Base-by-base conservation (phyloP, 2,113 vertebrate genomes). In the Noctilio leporinus region DNA sequence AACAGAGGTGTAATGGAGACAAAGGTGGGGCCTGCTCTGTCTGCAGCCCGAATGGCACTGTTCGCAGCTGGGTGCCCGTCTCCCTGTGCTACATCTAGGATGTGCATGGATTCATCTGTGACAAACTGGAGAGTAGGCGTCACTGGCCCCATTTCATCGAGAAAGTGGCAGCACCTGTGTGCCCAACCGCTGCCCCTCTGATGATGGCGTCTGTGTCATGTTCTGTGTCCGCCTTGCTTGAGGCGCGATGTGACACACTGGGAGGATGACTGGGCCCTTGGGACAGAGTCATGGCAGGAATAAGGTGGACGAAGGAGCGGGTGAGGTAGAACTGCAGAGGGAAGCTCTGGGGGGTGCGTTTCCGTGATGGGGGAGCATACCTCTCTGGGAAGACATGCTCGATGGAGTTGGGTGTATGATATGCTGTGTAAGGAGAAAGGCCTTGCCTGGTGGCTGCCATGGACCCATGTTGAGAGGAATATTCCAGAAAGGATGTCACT, bases 41-140 rank as follows among this genome's bases (percentile, higher is more conserved):
- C 67, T 19, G 26, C 24, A 19, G 87, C 35, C 75, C 2, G 62
- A 19, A 16, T 1, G 4, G 30, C 0, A 2, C 10, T 4, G 1
- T 14, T 3, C 22, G 76, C 15, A 24, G 17, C 67, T 22, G 51
- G 17, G 24, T 24, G 53, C 49, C 38, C 9, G 75, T 15, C 49
- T 8, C 30, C 3, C 30, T 1, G 22, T 2, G 3, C 51, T 33
- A 8, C 3, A 16, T 4, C 5, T 2, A 45, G 28, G 17, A n/a
- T 3, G 14, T 7, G 81, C 20, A 0, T 26, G 38, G 16, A 1
- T 40, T 7, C 76, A 10, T 51, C 35, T 26, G n/a, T 14, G 22
- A 38, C n/a, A 15, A 15, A 30, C 20, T 24, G 26, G 53, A 0
- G 1, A 35, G 62, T 19, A 43, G 82, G 62, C 45, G 19, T 51